Percentiles rank a stretch among this genome's conserved stretches.
Evolutionary conservation across 2,888 invertebrate genomes (phyloP).

Genomic region (Sclerodermus sp.): DNA sequence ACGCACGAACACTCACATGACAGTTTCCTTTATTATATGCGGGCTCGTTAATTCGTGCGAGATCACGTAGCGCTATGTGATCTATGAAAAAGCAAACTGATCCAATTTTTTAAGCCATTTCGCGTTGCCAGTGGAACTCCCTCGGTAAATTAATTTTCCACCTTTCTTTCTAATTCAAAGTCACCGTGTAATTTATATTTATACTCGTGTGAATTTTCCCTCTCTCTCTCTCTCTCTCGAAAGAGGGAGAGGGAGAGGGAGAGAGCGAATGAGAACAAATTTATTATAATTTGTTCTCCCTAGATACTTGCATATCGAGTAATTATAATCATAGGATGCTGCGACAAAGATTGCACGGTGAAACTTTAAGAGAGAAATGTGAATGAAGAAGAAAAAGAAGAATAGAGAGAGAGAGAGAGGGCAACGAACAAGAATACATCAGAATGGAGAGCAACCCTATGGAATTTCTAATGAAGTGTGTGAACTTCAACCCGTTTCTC

Average conservation of each 20-base stretch:
- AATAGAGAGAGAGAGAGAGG: conserved; percentile 13
- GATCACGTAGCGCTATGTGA: conserved; percentile 37
- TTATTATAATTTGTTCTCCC: conserved; percentile 6
- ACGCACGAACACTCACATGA: conserved; percentile 13
- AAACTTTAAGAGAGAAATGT: conserved; percentile 11
- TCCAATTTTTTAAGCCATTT: too few species aligned
- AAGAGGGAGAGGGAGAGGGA: background rate
- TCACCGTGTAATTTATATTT: too few species aligned
- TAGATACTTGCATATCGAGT: conserved; percentile 1
- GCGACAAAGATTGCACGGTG: background rate
- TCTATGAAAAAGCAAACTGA: too few species aligned
- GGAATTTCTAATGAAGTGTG: conserved; percentile 54
- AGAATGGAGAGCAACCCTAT: conserved; percentile 27
- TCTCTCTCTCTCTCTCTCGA: too few species aligned
- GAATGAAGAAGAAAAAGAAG: background rate
- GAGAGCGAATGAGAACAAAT: conserved; percentile 4
- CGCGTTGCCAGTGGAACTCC: too few species aligned
- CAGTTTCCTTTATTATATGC: conserved; percentile 35
- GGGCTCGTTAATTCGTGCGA: conserved; percentile 46
- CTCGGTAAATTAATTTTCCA: too few species aligned
- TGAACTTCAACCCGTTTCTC: conserved; percentile 50
- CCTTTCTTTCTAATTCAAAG: too few species aligned
- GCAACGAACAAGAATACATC: background rate
- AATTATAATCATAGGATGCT: background rate
- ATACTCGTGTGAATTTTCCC: too few species aligned